Base-by-base conservation (phyloP, 2,888 invertebrate genomes). In the Spatulosminthurus flaviceps region DNA sequence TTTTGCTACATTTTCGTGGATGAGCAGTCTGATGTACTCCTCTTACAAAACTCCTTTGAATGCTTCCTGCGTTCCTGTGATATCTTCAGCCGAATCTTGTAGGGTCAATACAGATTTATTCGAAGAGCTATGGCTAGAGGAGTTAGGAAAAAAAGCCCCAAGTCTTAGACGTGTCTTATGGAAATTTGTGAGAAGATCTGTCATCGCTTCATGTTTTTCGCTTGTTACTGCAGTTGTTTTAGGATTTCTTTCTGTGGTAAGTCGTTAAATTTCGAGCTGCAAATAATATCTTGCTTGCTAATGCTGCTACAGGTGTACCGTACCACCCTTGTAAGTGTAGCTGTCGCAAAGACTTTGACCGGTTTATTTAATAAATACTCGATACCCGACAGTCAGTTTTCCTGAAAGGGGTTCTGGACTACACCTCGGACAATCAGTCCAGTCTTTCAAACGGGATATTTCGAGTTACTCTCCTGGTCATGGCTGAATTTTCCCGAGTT, bases 241-340 rank as follows among this genome's bases (percentile, higher is more conserved):
- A 73, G 89, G 90, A 81, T 90, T 91, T 86, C 83, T 90, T 76
- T 89, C 89, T 80, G 89, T 90, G 64, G 90, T 90, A 87, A 87
- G 89, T 88, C 24, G 13, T 64, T 13, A 29, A 24, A 22, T 24
- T 64, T 64, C 19, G 64, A 28, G 24, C 24, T n/a, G n/a, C n/a
- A n/a, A n/a, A n/a, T n/a, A n/a, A n/a, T n/a, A n/a, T n/a, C n/a
- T n/a, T n/a, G n/a, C n/a, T n/a, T n/a, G n/a, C n/a, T n/a, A n/a
- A n/a, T n/a, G n/a, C n/a, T n/a, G n/a, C n/a, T n/a, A n/a, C n/a
- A n/a, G n/a, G n/a, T n/a, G n/a, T n/a, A n/a, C n/a, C n/a, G n/a
- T n/a, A n/a, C n/a, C n/a, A n/a, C n/a, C n/a, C n/a, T n/a, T n/a
- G n/a, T n/a, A n/a, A n/a, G n/a, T n/a, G n/a, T n/a, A n/a, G n/a